Evolutionary conservation across 2,888 invertebrate genomes (phyloP), one percentile per base, ranked within the genome.

Genomic region (Heliconius cydno): DNA sequence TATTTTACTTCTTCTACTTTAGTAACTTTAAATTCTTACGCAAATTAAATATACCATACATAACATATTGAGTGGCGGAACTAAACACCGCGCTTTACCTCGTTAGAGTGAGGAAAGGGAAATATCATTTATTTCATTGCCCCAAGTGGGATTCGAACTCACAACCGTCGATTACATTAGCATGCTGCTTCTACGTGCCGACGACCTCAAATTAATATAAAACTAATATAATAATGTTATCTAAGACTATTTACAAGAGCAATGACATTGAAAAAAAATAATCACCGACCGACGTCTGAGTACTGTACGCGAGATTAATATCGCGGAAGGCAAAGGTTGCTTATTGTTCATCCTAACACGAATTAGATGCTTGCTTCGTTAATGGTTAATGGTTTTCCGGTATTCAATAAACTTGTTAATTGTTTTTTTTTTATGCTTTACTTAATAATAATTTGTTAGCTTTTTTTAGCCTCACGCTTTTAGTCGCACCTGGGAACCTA

Each of bases 311-410:
- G 63, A 67, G 75, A 76, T 80, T 70, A 46, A 71, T 74, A 78
- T 76, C 75, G 25, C 75, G 70, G 71, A 78, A 76, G 71, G 57
- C 80, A 75, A 78, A 78, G 71, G 78, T 71, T 66, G 28, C 67
- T 70, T 46, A 76, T 80, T 78, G 75, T 80, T 77, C 66, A 60
- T 79, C 70, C 46, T 77, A 63, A 76, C 65, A 52, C 66, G 52
- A 25, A 66, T 57, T 28, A 30, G 57, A 60, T 25, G 70, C 25
- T 78, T 41, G 22, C 25, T 60, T 57, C 34, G 30, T 73, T 73
- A 46, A 28, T 41, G 2, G 34, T 75, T 77, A 74, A 67, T 74
- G 70, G 12, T 15, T 67, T 80, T 80, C 79, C 79, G 70, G 70
- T 71, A 52, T 71, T 76, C 22, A 52, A 52, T 30, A 60, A 73